phyloP scores from a whole-genome alignment of 2,888 invertebrate genomes.

The Thera obeliscata region DNA sequence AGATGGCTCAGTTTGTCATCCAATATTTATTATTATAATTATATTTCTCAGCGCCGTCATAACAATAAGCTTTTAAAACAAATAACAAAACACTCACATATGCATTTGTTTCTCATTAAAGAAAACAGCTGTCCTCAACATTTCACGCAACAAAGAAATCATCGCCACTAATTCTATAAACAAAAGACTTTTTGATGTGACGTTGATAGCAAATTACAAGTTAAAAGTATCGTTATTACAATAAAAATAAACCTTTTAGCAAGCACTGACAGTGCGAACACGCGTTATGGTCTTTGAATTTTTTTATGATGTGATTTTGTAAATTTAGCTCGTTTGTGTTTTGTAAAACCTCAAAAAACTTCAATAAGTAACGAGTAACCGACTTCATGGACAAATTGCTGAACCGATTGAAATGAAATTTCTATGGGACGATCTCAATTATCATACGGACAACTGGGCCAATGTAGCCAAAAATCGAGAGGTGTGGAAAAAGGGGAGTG shows the following conservation, averaged over 20 bases:
- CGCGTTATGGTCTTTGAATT: slow-evolving; percentile 25
- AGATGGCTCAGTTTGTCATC: neutral
- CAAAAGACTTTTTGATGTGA: slow-evolving; percentile 44
- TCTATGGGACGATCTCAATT: no score
- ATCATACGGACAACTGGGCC: no score
- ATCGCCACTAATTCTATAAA: slow-evolving; percentile 31
- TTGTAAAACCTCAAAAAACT: slow-evolving; percentile 11
- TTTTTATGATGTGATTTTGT: slow-evolving; percentile 34
- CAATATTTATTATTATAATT: neutral
- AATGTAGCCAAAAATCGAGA: no score
- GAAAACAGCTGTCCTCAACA: slow-evolving; percentile 33
- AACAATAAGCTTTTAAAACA: slow-evolving; percentile 25
- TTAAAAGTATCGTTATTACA: slow-evolving; percentile 48
- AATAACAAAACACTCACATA: slow-evolving; percentile 22
- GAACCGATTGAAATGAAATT: no score
- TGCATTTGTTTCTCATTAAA: slow-evolving; percentile 34
- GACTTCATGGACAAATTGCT: no score
- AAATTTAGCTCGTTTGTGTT: slow-evolving; percentile 15
- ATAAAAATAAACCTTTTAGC: slow-evolving; percentile 52
- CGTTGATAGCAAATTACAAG: slow-evolving; percentile 44
- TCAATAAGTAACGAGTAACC: neutral
- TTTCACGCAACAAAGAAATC: slow-evolving; percentile 35
- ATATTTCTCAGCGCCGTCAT: neutral
- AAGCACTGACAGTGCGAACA: slow-evolving; percentile 33
- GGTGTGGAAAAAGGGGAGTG: no score